Evolutionary conservation across 2,888 invertebrate species (phyloP), one percentile per base, ranked within the genome.

Genomic region (Zaprionus lineosus): DNA sequence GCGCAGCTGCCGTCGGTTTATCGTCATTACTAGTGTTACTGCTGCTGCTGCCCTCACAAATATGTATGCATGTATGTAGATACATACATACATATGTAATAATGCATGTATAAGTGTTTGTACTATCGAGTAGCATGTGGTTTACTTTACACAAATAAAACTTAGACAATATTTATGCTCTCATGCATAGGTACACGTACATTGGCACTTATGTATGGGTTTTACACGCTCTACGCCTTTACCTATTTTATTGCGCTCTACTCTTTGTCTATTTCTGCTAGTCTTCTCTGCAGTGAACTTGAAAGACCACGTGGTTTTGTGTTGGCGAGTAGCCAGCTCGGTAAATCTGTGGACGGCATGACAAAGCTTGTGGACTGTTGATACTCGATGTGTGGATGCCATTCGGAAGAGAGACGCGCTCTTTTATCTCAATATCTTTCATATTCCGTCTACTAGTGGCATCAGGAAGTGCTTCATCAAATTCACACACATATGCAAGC

Each of bases 221-320:
- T n/a, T n/a, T 55, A 37, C 79, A 37, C 64, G 60, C 43, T 63
- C 46, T 47, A 36, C 50, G 58, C 53, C 57, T 59, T 74, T 51
- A 59, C 51, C 57, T 65, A 65, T 70, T 51, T 73, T 76, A 58
- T 83, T 79, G 50, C 41, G 63, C 72, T 76, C 72, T 64, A 59
- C 37, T 34, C 41, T 81, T 81, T 81, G 62, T 63, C 72, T 72
- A 72, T 82, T 74, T 76, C 59, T 56, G 65, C 74, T 57, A 59
- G 58, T 75, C 67, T 70, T 56, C 47, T 47, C 40, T 53, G 63
- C 52, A 50, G 40, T 77, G 85, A 84, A 79, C 77, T 79, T 74
- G 74, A 75, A 67, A 75, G 77, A 87, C 85, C 86, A 86, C 86
- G 86, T 86, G 86, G 75, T 86, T 86, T 74, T 62, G 33, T 55